Percentiles rank a stretch among this genome's conserved stretches.
These are phyloP conservation scores for Colletes latitarsis DNA, from an alignment of 1,140 invertebrate species.

Conservation along the genomic window DNA sequence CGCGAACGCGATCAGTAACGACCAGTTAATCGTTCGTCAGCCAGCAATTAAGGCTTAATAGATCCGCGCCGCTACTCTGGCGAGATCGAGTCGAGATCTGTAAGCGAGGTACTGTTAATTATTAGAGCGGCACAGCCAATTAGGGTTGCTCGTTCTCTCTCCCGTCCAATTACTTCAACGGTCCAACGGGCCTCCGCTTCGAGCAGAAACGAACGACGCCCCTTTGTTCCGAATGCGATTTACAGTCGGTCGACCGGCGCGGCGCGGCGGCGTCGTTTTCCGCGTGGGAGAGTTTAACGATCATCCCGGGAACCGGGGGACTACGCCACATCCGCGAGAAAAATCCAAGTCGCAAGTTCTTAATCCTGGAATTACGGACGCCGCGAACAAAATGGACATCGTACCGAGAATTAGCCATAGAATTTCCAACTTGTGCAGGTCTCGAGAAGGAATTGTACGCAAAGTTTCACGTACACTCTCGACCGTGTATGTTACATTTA, in stretches of 20 bases:
- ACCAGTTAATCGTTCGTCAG: too few species aligned
- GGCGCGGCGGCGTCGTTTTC: slow-evolving; percentile 17
- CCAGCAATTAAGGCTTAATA: not conserved
- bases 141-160: not conserved
- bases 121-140: not conserved
- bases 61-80: not conserved
- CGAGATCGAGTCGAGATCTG: not conserved
- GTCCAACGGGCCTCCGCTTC: not conserved
- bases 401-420: too few species aligned
- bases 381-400: too few species aligned
- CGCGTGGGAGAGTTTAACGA: slow-evolving; percentile 24
- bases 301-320: not conserved
- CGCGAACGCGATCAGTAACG: too few species aligned
- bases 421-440: too few species aligned
- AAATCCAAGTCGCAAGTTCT: too few species aligned
- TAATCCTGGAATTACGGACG: too few species aligned
- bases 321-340: not conserved
- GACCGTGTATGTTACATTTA: too few species aligned
- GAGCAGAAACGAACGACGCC: not conserved
- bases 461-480: too few species aligned
- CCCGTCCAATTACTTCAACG: not conserved
- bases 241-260: slow-evolving; percentile 5
- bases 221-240: slow-evolving; percentile 11
- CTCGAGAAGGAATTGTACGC: too few species aligned
- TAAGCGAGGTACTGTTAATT: slow-evolving; percentile 10